Base-by-base conservation (phyloP, 2,888 invertebrate species). In the Thera britannica region DNA sequence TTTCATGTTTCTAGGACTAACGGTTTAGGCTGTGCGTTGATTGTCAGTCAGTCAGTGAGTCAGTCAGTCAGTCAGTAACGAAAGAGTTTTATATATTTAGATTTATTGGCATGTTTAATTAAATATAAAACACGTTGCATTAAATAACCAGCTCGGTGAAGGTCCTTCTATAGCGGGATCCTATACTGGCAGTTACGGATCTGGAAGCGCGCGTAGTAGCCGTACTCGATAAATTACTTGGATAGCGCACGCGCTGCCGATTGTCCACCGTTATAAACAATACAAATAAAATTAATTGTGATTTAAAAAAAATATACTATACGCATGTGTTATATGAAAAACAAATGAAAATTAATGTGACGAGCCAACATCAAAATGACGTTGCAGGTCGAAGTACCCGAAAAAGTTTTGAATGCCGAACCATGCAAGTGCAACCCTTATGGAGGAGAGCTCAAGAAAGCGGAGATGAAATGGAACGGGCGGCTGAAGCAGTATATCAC, bases 341-440 rank as follows among this genome's bases (percentile, higher is more conserved):
- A 84, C 87, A 84, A 89, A 90, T 89, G 87, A 86, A 86, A 85
- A 72, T 73, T 83, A 86, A 77, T 84, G 85, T 87, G 85, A 70
- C 75, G 75, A 77, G 72, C 73, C 71, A 80, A 82, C 79, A 76
- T 81, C 87, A 93, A 90, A 83, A 93, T 93, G 93, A 93, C 92
- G 86, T 83, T 92, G 77, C 89, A 90, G 89, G 91, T 91, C 83
- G 93, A 92, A 79, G 90, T 87, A 79, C 91, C 90, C 87, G 93
- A 92, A 81, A 93, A 92, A 77, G 80, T 85, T 70, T 85, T 87
- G 73, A 90, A 83, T 78, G 81, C 87, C 75, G 92, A 92, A 46
- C 65, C 58, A 79, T 90, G 90, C 86, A 90, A 90, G 81, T 89
- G 87, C 83, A 87, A 85, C 74, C 77, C 85, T 2, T 87, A 84